A percentile compares a stretch with the other conserved stretches of the same genome.
phyloP scores from a whole-genome alignment of 2,888 invertebrate species.

The Drosophila koepferae region DNA sequence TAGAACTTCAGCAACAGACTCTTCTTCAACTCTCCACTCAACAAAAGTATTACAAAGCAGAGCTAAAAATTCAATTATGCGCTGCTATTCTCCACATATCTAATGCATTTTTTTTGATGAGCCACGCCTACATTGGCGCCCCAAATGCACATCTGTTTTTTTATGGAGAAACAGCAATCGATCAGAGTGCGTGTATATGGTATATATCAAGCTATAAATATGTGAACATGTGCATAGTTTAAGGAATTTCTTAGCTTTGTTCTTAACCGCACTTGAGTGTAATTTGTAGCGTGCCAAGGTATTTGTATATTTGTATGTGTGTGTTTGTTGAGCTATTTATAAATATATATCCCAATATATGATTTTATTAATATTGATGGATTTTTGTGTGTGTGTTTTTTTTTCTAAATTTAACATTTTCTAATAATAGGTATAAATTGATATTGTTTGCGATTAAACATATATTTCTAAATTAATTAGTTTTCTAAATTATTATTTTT shows the following conservation, averaged over 20 bases:
- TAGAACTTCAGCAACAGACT: neutral
- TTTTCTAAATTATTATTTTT: no score
- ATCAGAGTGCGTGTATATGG: slow-evolving; percentile 30
- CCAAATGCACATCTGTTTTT: slow-evolving; percentile 59
- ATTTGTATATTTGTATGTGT: slow-evolving; percentile 5
- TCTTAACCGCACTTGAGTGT: slow-evolving; percentile 40
- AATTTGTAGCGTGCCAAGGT: neutral
- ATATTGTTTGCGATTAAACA: no score
- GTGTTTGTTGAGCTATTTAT: neutral
- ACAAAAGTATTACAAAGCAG: slow-evolving; percentile 5
- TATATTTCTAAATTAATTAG: no score
- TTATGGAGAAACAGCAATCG: slow-evolving; percentile 45
- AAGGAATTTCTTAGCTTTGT: slow-evolving; percentile 50
- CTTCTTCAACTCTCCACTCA: neutral
- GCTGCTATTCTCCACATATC: slow-evolving; percentile 11
- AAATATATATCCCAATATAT: neutral
- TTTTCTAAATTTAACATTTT: neutral
- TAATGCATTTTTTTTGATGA: slow-evolving; percentile 21
- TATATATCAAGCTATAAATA: slow-evolving; percentile 13
- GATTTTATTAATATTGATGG: neutral
- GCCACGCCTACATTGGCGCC: slow-evolving; percentile 26
- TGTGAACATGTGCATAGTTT: slow-evolving; percentile 21
- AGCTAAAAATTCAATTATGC: slow-evolving; percentile 24
- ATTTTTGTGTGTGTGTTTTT: no score
- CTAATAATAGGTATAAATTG: no score